Evolutionary conservation across 2,888 invertebrate genomes (phyloP).

Genomic region (Heliothis peltigera): DNA sequence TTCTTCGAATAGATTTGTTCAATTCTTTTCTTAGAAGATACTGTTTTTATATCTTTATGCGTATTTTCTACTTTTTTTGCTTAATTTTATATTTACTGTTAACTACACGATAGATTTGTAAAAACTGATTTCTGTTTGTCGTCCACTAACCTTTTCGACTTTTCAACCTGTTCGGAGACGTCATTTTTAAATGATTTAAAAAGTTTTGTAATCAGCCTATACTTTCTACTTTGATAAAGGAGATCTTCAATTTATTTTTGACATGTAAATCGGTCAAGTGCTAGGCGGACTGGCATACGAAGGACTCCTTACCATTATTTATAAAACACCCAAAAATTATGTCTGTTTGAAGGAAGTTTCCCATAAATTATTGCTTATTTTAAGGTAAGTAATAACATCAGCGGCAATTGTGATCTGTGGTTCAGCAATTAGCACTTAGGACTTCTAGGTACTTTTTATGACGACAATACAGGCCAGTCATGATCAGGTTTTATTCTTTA

Average conservation of each 20-base stretch:
- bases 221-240: background rate
- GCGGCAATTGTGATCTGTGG: no score
- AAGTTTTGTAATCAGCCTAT: background rate
- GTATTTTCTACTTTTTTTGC: slow-evolving; percentile 49
- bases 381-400: no score
- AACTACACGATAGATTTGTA: slow-evolving; percentile 37
- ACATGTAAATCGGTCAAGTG: no score
- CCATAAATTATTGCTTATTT: no score
- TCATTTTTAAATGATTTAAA: background rate
- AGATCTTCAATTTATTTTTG: no score
- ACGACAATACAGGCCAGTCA: background rate
- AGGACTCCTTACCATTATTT: no score
- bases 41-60: slow-evolving; percentile 35
- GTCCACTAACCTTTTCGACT: background rate
- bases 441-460: no score
- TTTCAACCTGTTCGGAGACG: background rate
- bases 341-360: no score
- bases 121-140: slow-evolving; percentile 27
- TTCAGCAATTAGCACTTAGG: no score
- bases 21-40: slow-evolving; percentile 45
- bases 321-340: no score
- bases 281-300: no score
- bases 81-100: slow-evolving; percentile 36
- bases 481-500: background rate
- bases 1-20: slow-evolving; percentile 14